Evolutionary conservation across 1,140 invertebrate genomes (phyloP).

Genomic region (Xylocopa sonorina): DNA sequence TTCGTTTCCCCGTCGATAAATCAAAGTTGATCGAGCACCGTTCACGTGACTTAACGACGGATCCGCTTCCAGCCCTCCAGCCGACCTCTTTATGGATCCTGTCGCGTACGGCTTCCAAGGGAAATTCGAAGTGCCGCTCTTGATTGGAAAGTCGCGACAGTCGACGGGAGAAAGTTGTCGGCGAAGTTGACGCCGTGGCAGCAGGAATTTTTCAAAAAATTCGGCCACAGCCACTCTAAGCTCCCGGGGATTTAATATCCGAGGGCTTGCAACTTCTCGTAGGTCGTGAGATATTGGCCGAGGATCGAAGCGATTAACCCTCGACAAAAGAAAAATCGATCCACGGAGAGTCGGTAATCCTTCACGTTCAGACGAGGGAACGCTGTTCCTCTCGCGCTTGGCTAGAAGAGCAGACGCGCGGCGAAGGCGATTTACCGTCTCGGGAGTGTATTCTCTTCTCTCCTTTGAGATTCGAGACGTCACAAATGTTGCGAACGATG

Average conservation of each 20-base stretch:
- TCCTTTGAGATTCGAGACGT: too few species aligned
- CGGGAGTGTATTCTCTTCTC: too few species aligned
- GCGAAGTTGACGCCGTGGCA: neutral
- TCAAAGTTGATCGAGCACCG: slow-evolving; percentile 3
- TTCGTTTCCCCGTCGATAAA: neutral
- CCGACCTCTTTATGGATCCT: neutral
- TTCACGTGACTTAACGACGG: neutral
- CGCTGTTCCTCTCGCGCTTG: neutral
- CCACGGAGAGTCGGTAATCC: slow-evolving; percentile 4
- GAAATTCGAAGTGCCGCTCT: neutral
- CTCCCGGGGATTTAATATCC: neutral
- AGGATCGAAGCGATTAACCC: slow-evolving; percentile 7
- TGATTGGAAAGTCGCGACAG: neutral
- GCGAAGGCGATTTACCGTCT: slow-evolving; percentile 13
- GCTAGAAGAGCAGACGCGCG: too few species aligned
- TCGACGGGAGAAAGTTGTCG: neutral
- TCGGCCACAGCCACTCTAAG: neutral
- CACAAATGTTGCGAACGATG: too few species aligned
- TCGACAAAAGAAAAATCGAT: slow-evolving; percentile 10
- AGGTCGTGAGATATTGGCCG: neutral
- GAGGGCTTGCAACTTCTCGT: neutral
- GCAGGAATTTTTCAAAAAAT: neutral
- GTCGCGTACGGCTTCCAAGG: neutral
- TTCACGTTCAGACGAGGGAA: neutral
- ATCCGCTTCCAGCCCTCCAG: neutral